Conservation (phyloP, 2,113 vertebrate species). For the Poecilia latipinna region DNA sequence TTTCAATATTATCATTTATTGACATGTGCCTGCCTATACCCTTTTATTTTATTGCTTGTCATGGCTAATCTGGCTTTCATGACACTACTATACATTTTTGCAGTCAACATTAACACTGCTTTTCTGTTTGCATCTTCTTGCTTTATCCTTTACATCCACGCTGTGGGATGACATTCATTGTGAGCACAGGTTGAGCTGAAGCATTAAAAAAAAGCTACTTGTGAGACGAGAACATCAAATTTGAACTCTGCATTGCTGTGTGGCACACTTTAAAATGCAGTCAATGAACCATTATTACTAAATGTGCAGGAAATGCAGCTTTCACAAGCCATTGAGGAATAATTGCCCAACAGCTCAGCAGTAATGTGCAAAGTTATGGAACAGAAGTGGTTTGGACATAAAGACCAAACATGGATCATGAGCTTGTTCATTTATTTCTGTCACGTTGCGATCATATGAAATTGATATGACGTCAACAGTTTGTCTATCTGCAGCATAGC, state of each 20-base stretch:
- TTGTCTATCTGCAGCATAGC: neutral
- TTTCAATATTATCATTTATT: neutral
- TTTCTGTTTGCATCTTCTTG: neutral
- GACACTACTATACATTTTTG: neutral
- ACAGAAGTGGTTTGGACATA: slow-evolving; percentile 30
- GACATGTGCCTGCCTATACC: neutral
- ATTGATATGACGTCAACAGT: neutral
- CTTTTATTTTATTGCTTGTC: neutral
- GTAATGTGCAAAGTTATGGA: slow-evolving; percentile 37
- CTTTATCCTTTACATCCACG: too few relatives aligned
- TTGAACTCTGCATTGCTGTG: neutral
- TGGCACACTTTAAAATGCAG: neutral
- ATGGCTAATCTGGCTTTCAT: neutral
- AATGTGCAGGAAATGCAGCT: neutral
- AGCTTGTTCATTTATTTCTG: slow-evolving; percentile 6
- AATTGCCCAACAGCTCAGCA: slow-evolving; percentile 32
- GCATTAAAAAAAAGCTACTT: neutral
- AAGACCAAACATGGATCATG: slow-evolving; percentile 28
- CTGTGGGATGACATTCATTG: neutral
- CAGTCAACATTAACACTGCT: neutral
- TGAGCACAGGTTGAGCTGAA: neutral
- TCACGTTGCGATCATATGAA: neutral
- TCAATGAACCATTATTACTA: slow-evolving; percentile 2
- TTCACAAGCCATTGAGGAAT: slow-evolving; percentile 30
- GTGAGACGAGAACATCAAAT: neutral